phyloP scores from a whole-genome alignment of 2,113 vertebrate genomes.

The Psittacula cyanocephala region DNA sequence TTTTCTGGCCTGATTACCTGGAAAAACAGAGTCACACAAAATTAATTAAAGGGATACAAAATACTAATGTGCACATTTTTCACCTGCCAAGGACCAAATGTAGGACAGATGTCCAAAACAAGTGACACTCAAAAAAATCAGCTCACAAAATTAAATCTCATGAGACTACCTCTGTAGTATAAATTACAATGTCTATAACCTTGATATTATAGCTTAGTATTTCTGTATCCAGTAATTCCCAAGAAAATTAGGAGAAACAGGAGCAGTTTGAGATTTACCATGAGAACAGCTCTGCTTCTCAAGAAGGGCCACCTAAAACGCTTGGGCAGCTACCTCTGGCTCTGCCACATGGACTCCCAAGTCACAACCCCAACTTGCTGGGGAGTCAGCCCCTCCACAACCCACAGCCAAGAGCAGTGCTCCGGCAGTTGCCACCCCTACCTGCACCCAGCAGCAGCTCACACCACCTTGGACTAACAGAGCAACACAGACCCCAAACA shows the following conservation, averaged over 20 bases:
- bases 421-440: background rate
- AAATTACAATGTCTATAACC: background rate
- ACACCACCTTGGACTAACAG: background rate
- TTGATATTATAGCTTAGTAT: background rate
- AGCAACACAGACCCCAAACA: background rate
- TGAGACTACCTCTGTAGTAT: background rate
- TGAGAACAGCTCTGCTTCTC: background rate
- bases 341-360: background rate
- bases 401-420: accelerated
- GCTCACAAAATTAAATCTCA: background rate
- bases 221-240: background rate
- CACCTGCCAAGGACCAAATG: slow-evolving; percentile 47
- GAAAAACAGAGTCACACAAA: background rate
- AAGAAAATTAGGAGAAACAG: background rate
- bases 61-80: slow-evolving; percentile 8
- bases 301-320: background rate
- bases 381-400: background rate
- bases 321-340: accelerated
- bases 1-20: background rate
- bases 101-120: slow-evolving; percentile 28
- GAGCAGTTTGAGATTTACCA: background rate
- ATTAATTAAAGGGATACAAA: slow-evolving; percentile 26
- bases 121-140: background rate
- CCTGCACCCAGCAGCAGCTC: background rate
- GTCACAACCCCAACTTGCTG: background rate